Percentiles rank a stretch among this genome's conserved stretches.
Evolutionary conservation across 2,797 vertebrate species (phyloP).

Genomic region (Chanos chanos): DNA sequence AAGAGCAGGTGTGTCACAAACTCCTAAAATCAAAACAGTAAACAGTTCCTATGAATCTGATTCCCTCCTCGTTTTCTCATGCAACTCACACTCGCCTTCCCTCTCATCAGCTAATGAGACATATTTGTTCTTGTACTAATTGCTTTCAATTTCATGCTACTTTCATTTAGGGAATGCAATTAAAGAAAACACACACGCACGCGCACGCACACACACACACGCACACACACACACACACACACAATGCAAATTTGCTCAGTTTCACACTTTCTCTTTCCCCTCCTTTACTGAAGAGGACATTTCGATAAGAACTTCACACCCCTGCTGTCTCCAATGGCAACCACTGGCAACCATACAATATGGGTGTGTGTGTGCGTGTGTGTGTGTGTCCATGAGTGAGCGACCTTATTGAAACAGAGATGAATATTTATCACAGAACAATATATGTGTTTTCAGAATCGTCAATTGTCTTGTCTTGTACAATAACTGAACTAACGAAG

Average conservation of each 20-base stretch:
- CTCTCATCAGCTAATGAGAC: neutral
- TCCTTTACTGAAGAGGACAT: neutral
- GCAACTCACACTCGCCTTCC: no score
- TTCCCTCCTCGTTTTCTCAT: constrained; percentile 1
- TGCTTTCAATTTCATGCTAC: neutral
- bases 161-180: neutral
- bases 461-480: no score
- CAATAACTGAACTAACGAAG: no score
- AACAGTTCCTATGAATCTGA: constrained; percentile 15
- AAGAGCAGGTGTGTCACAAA: no score
- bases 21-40: neutral
- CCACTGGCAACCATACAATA: no score
- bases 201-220: neutral
- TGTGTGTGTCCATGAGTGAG: no score
- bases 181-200: neutral
- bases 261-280: neutral
- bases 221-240: no score
- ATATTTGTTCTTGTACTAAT: neutral
- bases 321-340: neutral
- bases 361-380: no score
- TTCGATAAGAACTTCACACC: neutral
- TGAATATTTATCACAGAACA: no score
- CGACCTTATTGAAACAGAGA: no score
- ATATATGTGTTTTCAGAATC: no score
- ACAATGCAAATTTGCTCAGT: neutral